These are phyloP conservation scores for Pollenia griseotomentosa DNA, from an alignment of 2,888 invertebrate species.

Conservation along the genomic window DNA sequence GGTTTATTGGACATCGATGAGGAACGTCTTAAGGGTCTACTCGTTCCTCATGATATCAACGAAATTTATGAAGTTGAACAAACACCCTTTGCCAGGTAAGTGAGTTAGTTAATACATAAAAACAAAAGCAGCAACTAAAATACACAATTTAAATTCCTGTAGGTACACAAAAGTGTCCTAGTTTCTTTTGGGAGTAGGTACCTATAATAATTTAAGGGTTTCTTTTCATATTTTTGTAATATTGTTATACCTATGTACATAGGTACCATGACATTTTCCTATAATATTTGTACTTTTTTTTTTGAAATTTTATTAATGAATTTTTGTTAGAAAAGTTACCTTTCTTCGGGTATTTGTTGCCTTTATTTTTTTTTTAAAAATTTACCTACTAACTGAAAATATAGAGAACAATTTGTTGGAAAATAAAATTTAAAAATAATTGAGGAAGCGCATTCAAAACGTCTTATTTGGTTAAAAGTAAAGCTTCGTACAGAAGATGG, in stretches of 20 bases:
- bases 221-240: neutral
- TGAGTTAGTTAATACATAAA: conserved; percentile 82
- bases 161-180: conserved; percentile 47
- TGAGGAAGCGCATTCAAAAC: too few relatives aligned
- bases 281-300: too few relatives aligned
- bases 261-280: neutral
- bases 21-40: conserved; percentile 88
- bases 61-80: conserved; percentile 92
- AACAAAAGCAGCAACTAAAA: neutral
- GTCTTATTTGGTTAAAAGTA: too few relatives aligned
- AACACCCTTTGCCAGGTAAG: conserved; percentile 94
- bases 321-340: too few relatives aligned
- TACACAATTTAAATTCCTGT: neutral
- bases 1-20: conserved; percentile 90
- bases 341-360: too few relatives aligned
- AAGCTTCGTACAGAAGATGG: too few relatives aligned
- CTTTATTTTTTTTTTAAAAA: too few relatives aligned
- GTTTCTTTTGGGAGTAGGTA: conserved; percentile 4
- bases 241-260: neutral
- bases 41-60: conserved; percentile 90
- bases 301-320: too few relatives aligned
- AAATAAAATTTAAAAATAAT: too few relatives aligned
- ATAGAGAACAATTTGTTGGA: too few relatives aligned
- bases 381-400: too few relatives aligned
- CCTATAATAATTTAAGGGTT: neutral